phyloP scores from a whole-genome alignment of 2,888 invertebrate species.

The Blastobasis adustella region DNA sequence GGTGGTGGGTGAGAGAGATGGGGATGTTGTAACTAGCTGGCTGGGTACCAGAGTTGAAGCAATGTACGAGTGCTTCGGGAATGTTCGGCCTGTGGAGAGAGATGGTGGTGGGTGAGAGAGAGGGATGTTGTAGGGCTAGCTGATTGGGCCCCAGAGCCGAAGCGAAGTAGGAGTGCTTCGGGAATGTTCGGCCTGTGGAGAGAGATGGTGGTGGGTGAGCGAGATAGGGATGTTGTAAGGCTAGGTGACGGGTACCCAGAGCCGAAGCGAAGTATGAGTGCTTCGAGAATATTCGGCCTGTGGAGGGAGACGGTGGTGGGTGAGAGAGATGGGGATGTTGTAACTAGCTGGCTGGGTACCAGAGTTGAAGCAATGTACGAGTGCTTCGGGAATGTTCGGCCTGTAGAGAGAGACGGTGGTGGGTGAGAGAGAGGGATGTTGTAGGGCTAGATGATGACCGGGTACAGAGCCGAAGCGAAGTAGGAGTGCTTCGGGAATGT shows the following conservation, averaged over 20 bases:
- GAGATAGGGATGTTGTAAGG: too few relatives aligned
- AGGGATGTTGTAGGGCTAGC: constrained; percentile 89
- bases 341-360: too few relatives aligned
- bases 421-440: constrained; percentile 74
- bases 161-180: constrained; percentile 94
- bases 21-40: constrained; percentile 93
- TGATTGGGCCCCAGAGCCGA: constrained; percentile 95
- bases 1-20: too few relatives aligned
- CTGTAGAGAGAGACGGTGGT: too few relatives aligned
- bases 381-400: too few relatives aligned
- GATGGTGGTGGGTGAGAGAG: not conserved
- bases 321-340: too few relatives aligned
- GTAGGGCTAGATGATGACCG: constrained; percentile 93
- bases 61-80: constrained; percentile 96
- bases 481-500: constrained; percentile 97
- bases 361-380: too few relatives aligned
- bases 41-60: constrained; percentile 93
- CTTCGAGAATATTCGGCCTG: too few relatives aligned
- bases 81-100: constrained; percentile 81
- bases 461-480: constrained; percentile 92
- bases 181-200: constrained; percentile 87
- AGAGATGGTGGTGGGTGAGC: not conserved
- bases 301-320: too few relatives aligned
- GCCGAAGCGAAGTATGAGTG: too few relatives aligned
- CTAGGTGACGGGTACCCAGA: too few relatives aligned